phyloP scores from a whole-genome alignment of 2,113 vertebrate genomes.

The zebrafish (Danio rerio) region GRCz12tu NC_133180.1:22786501-22787000 shows the following conservation, averaged over 20 bases:
- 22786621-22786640: constrained; percentile 48
- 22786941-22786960: background rate
- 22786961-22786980: background rate
- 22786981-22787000: background rate
- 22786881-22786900: constrained; percentile 49
- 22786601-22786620: constrained; percentile 56
- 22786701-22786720: constrained; percentile 47
- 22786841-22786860: constrained; percentile 57
- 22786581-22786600: constrained; percentile 65
- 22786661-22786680: constrained; percentile 56
- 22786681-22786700: constrained; percentile 48
- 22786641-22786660: constrained; percentile 57
- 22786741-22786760: constrained; percentile 55
- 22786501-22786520: constrained; percentile 56
- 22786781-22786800: constrained; percentile 48
- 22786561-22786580: constrained; percentile 57
- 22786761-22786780: constrained; percentile 58
- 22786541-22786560: constrained; percentile 64
- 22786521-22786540: constrained; percentile 61
- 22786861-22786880: constrained; percentile 53
- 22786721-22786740: constrained; percentile 40
- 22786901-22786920: background rate
- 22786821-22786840: constrained; percentile 51
- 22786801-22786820: constrained; percentile 56
- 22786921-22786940: background rate